These are phyloP conservation scores for Gastrophysa polygoni DNA, from an alignment of 2,888 invertebrate species.

Conservation along the genomic window DNA sequence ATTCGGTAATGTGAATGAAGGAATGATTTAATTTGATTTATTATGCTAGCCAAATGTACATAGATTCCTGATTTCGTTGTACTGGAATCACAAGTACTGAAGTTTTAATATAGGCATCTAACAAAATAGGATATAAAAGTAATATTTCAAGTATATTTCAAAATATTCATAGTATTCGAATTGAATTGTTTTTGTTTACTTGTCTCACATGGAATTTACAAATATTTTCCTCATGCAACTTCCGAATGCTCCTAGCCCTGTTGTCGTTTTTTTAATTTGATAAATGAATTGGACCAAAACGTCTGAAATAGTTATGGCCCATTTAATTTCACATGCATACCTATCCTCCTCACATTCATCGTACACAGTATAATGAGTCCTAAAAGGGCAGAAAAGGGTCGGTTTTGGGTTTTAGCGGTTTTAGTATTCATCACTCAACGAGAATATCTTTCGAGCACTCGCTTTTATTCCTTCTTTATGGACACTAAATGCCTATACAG, in stretches of 20 bases:
- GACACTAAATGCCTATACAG: not conserved
- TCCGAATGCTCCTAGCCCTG: too few relatives aligned
- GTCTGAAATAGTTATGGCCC: not conserved
- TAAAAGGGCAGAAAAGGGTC: constrained; percentile 13
- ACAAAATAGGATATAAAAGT: too few relatives aligned
- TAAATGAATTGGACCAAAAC: not conserved
- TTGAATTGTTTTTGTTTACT: too few relatives aligned
- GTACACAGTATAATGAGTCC: constrained; percentile 22
- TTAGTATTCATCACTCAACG: constrained; percentile 22
- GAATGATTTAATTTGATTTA: too few relatives aligned
- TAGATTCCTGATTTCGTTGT: too few relatives aligned
- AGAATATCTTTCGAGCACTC: constrained; percentile 11
- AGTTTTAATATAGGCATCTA: too few relatives aligned
- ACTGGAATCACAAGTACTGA: too few relatives aligned
- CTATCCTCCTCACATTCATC: not conserved
- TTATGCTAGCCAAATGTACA: too few relatives aligned
- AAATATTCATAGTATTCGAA: too few relatives aligned
- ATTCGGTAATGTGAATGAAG: too few relatives aligned
- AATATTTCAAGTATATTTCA: too few relatives aligned
- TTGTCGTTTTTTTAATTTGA: not conserved
- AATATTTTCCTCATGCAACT: not conserved
- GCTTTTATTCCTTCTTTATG: constrained; percentile 16
- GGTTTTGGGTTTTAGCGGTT: constrained; percentile 10
- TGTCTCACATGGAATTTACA: not conserved
- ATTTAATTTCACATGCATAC: not conserved